Conservation (phyloP, 2,113 vertebrate genomes). For the Lepus europaeus region DNA sequence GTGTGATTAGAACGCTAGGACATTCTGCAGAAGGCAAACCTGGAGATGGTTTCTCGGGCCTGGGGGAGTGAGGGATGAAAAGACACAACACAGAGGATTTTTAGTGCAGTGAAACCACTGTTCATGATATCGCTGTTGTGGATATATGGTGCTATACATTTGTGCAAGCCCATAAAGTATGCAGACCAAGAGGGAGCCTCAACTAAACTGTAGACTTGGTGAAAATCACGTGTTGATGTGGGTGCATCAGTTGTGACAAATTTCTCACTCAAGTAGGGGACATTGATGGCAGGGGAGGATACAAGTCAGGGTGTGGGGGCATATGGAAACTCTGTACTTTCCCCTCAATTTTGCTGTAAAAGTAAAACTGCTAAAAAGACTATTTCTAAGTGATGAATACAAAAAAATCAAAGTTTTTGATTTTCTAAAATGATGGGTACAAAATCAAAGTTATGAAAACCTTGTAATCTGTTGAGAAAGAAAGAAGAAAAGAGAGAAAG, state of each 20-base stretch:
- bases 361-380: background rate
- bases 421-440: no score
- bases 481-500: fast-evolving
- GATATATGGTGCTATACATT: background rate
- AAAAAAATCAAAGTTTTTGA: background rate
- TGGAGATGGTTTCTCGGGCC: background rate
- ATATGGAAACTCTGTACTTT: background rate
- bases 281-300: background rate
- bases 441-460: background rate
- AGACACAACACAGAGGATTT: background rate
- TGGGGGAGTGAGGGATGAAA: background rate
- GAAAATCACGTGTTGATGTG: background rate
- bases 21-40: background rate
- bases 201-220: background rate
- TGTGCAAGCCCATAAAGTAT: background rate
- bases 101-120: background rate
- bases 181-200: background rate
- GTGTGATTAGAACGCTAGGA: background rate
- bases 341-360: background rate
- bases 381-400: background rate
- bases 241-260: background rate
- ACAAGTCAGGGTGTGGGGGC: background rate
- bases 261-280: background rate
- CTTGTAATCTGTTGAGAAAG: background rate
- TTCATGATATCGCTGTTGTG: background rate